Evolutionary conservation across 2,888 invertebrate species (phyloP).

Genomic region (Synergus umbraculus): DNA sequence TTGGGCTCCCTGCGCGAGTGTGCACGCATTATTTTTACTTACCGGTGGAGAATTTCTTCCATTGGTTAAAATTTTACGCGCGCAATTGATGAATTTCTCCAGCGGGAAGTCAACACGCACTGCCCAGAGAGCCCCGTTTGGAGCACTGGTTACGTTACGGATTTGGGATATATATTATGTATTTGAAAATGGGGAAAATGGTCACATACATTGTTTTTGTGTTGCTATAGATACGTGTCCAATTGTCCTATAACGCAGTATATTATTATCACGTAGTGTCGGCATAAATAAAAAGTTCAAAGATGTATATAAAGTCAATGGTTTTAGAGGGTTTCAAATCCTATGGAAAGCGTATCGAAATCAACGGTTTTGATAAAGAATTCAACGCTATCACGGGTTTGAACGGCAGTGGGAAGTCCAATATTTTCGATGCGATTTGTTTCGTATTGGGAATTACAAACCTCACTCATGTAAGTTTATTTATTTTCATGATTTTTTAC

Average conservation of each 20-base stretch:
- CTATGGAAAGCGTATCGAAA: slow-evolving; percentile 94
- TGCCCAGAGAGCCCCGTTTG: too few species aligned
- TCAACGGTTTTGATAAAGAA: slow-evolving; percentile 93
- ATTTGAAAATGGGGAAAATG: too few species aligned
- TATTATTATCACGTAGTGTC: neutral
- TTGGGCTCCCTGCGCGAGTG: too few species aligned
- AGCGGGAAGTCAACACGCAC: too few species aligned
- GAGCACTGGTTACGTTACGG: too few species aligned
- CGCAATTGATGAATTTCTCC: too few species aligned
- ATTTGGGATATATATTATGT: too few species aligned
- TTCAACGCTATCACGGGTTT: slow-evolving; percentile 99
- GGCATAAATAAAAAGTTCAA: slow-evolving; percentile 39
- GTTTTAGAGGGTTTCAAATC: slow-evolving; percentile 98
- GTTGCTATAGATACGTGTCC: too few species aligned
- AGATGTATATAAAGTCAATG: slow-evolving; percentile 95
- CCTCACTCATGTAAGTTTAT: slow-evolving; percentile 88
- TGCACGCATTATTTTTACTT: too few species aligned
- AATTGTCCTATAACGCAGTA: neutral
- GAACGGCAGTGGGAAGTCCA: slow-evolving; percentile 98
- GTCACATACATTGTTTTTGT: too few species aligned
- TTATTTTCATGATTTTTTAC: slow-evolving; percentile 46
- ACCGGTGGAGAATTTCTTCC: too few species aligned
- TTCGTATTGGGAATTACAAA: slow-evolving; percentile 98
- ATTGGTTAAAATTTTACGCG: too few species aligned
- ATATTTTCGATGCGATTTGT: slow-evolving; percentile 98